These are phyloP conservation scores for Pristionchus japonicus DNA, from an alignment of 2,888 invertebrate species.

Conservation along the genomic window DNA sequence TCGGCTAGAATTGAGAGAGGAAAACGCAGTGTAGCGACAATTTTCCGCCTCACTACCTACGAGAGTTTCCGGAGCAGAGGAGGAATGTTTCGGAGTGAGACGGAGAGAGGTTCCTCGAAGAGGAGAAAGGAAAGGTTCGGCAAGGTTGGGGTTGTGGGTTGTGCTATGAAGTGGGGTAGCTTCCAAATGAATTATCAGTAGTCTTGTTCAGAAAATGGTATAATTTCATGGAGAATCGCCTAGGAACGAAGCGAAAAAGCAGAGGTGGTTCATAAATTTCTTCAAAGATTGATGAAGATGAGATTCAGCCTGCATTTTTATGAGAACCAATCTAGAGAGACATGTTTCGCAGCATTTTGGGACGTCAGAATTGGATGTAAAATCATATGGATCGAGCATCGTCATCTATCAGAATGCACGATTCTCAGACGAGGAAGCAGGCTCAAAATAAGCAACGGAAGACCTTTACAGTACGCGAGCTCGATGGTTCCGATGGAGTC, in stretches of 20 bases:
- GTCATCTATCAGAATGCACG: neutral
- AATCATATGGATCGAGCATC: neutral
- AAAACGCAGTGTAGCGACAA: constrained; percentile 8
- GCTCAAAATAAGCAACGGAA: neutral
- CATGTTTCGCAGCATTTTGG: too few relatives aligned
- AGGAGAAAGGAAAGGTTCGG: neutral
- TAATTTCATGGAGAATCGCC: too few relatives aligned
- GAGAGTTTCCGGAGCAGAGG: constrained; percentile 9
- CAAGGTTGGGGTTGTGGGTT: neutral
- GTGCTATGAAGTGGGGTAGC: too few relatives aligned
- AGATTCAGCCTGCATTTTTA: too few relatives aligned
- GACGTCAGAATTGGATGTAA: neutral
- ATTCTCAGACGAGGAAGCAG: neutral
- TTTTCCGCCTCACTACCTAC: constrained; percentile 20
- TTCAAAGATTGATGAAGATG: too few relatives aligned
- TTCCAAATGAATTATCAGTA: too few relatives aligned
- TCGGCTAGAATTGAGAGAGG: neutral
- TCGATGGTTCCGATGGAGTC: neutral
- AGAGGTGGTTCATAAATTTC: too few relatives aligned
- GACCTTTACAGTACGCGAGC: neutral
- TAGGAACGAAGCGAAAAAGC: too few relatives aligned
- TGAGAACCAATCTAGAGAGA: too few relatives aligned
- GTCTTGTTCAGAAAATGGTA: too few relatives aligned
- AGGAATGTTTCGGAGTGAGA: neutral
- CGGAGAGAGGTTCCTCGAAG: neutral